These are phyloP conservation scores for Heliconius himera DNA, from an alignment of 1,140 invertebrate genomes.

Conservation along the genomic window DNA sequence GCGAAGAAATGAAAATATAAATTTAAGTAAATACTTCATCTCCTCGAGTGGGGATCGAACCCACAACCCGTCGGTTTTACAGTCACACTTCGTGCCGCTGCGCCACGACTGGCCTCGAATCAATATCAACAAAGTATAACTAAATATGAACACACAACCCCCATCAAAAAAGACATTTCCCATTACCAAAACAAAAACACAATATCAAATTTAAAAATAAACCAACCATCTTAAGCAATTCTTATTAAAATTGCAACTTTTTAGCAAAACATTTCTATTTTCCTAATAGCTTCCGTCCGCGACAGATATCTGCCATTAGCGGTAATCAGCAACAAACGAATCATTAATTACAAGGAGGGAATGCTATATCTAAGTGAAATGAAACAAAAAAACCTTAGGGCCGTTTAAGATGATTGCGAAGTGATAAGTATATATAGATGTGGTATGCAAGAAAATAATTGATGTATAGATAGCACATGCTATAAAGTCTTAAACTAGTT, in stretches of 20 bases:
- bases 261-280: not conserved
- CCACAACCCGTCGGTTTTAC: no score
- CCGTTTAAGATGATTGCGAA: constrained; percentile 5
- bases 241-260: not conserved
- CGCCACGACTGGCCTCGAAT: no score
- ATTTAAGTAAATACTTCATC: no score
- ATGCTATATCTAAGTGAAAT: constrained; percentile 45
- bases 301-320: constrained; percentile 56
- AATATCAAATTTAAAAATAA: not conserved
- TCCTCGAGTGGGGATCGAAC: no score
- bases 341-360: constrained; percentile 52
- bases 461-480: not conserved
- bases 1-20: no score
- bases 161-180: no score
- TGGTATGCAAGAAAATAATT: not conserved
- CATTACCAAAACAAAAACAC: not conserved
- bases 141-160: no score
- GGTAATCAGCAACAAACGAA: constrained; percentile 64
- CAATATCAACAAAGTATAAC: no score
- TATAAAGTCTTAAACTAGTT: no score
- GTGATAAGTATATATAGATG: not conserved
- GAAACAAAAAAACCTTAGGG: constrained; percentile 56
- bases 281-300: constrained; percentile 28
- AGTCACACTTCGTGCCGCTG: no score
- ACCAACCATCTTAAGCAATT: not conserved